Evolutionary conservation across 2,888 invertebrate species (phyloP).

Genomic region (Amphipoea lucens): DNA sequence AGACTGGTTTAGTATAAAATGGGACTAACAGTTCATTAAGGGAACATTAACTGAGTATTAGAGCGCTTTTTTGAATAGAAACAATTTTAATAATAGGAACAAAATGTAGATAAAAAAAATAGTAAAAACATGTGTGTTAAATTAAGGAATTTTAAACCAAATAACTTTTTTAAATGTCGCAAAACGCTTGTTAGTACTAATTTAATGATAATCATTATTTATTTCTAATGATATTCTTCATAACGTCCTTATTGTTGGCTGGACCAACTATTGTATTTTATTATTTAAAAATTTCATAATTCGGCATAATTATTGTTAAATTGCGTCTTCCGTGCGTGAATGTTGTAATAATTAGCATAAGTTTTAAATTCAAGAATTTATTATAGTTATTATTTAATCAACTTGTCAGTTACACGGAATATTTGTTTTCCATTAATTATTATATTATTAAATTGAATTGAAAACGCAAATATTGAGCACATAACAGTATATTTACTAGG

Average conservation of each 20-base stretch:
- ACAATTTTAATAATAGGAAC: slow-evolving; percentile 69
- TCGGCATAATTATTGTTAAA: slow-evolving; percentile 69
- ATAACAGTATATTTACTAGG: slow-evolving; percentile 19
- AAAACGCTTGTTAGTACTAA: slow-evolving; percentile 70
- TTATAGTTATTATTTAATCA: slow-evolving; percentile 33
- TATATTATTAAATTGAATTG: slow-evolving; percentile 12
- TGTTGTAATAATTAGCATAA: slow-evolving; percentile 62
- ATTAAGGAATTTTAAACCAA: slow-evolving; percentile 69
- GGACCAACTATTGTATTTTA: slow-evolving; percentile 72
- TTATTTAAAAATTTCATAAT: slow-evolving; percentile 57
- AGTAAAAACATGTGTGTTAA: slow-evolving; percentile 73
- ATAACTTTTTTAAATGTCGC: slow-evolving; percentile 69
- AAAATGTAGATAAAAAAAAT: slow-evolving; percentile 72
- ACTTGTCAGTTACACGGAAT: slow-evolving; percentile 45
- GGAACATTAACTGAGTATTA: slow-evolving; percentile 70
- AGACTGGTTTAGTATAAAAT: slow-evolving; percentile 61
- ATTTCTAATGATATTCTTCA: slow-evolving; percentile 68
- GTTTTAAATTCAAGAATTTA: slow-evolving; percentile 49
- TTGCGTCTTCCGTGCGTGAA: slow-evolving; percentile 74
- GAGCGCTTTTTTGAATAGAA: slow-evolving; percentile 73
- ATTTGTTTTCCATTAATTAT: slow-evolving; percentile 14
- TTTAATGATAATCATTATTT: slow-evolving; percentile 64
- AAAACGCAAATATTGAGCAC: slow-evolving; percentile 43
- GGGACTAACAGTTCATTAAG: slow-evolving; percentile 65
- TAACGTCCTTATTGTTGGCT: slow-evolving; percentile 73